These are phyloP conservation scores for Hymenopus coronatus DNA, from an alignment of 2,888 invertebrate genomes.

Conservation along the genomic window DNA sequence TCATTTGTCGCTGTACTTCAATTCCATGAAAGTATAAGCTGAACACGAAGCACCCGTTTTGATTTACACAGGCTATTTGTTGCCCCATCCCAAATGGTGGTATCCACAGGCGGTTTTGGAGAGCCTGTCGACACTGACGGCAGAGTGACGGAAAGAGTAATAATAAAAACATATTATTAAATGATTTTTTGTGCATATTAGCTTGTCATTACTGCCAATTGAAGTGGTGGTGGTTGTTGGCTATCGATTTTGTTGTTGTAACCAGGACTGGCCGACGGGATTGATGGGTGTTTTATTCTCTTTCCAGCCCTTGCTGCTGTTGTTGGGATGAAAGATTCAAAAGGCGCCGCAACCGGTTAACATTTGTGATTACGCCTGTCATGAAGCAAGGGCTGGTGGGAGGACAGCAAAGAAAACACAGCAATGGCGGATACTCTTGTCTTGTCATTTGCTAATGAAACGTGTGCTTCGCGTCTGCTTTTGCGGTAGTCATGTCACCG, in stretches of 20 bases:
- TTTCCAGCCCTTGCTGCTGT: not conserved
- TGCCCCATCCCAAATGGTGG: not conserved
- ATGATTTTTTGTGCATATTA: not conserved
- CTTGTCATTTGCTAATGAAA: not conserved
- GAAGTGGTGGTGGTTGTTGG: not conserved
- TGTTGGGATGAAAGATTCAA: not conserved
- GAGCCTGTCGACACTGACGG: not conserved
- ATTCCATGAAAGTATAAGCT: not conserved
- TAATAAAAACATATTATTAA: not conserved
- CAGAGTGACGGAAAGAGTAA: not conserved
- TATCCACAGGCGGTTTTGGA: not conserved
- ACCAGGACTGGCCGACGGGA: not conserved
- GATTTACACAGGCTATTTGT: not conserved
- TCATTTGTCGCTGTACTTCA: not conserved
- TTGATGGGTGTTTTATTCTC: not conserved
- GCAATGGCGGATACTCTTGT: not conserved
- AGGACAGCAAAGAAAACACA: not conserved
- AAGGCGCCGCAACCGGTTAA: not conserved
- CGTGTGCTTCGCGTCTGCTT: not conserved
- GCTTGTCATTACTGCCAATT: constrained; percentile 1
- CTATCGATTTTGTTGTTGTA: not conserved
- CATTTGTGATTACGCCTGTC: not conserved
- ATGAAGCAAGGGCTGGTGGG: not conserved
- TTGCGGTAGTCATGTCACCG: not conserved
- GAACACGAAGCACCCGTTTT: not conserved